These are phyloP conservation scores for Panopea generosa DNA, from an alignment of 2,888 invertebrate species.

Conservation along the genomic window DNA sequence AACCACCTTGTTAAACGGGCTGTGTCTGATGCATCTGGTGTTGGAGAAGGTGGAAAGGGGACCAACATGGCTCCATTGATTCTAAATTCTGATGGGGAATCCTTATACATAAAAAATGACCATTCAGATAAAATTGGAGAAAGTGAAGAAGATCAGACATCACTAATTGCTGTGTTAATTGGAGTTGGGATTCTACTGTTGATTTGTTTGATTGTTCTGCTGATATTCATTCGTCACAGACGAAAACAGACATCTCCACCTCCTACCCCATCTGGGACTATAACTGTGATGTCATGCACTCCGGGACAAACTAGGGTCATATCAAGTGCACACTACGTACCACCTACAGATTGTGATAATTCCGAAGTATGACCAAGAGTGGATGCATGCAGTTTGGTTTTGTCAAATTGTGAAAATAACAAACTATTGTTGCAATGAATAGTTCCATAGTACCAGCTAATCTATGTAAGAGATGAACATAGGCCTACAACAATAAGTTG, in stretches of 20 bases:
- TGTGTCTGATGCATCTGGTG: constrained; percentile 61
- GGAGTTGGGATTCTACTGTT: constrained; percentile 70
- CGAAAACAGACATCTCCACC: constrained; percentile 75
- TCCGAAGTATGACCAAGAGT: constrained; percentile 44
- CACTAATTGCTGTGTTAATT: constrained; percentile 72
- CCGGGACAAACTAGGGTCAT: constrained; percentile 55
- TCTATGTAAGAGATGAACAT: neutral
- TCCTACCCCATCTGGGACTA: constrained; percentile 76
- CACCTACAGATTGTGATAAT: constrained; percentile 42
- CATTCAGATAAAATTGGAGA: constrained; percentile 64
- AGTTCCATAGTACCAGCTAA: neutral
- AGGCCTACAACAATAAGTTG: too few relatives aligned
- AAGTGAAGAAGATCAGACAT: constrained; percentile 57
- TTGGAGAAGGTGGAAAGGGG: constrained; percentile 73
- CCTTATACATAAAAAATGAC: constrained; percentile 40
- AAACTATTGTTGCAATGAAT: neutral
- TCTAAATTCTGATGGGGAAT: constrained; percentile 58
- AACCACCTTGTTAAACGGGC: constrained; percentile 54
- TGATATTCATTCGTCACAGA: constrained; percentile 70
- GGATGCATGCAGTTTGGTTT: neutral
- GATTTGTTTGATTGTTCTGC: constrained; percentile 66
- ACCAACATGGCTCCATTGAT: constrained; percentile 78
- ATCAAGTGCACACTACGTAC: constrained; percentile 28
- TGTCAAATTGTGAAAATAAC: neutral
- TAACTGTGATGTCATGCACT: constrained; percentile 69